Evolutionary conservation across 2,888 invertebrate genomes (phyloP), one percentile per base, ranked within the genome.

Genomic region (Tetragonisca angustula): DNA sequence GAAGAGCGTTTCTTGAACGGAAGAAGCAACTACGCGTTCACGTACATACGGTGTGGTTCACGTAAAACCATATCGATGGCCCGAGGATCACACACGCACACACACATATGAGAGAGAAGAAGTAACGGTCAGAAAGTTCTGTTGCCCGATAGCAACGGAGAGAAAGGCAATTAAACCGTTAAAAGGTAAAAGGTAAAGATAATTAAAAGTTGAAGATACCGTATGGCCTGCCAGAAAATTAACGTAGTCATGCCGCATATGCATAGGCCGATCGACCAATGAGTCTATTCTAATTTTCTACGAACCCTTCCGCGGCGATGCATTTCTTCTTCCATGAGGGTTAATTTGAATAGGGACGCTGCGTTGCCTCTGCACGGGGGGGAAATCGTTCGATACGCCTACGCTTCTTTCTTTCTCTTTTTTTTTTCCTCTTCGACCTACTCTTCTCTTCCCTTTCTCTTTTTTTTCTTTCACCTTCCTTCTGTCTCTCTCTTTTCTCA

Each of bases 331-430:
- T 93, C 91, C 92, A 83, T 87, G 90, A 93, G 94, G 94, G 93
- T 94, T 94, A 92, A 94, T 94, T 94, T 94, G 94, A 94, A 94
- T 94, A 91, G 94, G 86, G 84, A 77, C 17, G 17, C 24, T 17
- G 19, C 75, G 70, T 69, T 54, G n/a, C 13, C 52, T 70, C 52
- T 76, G 65, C 19, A 50, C 56, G 80, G 27, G 84, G 59, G 84
- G 24, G 85, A 56, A 73, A 77, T 79, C 82, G 59, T 70, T 79
- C 85, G 79, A 89, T 90, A 92, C 93, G 93, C 93, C 93, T 91
- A 93, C 90, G 84, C 69, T 77, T 27, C 59, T 13, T 5, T n/a
- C 56, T 27, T 43, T 74, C 21, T 52, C 43, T 49, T 21, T 61
- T 71, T 27, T 27, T 43, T 69, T 52, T 50, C 21, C 9, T 54